Conservation (phyloP, 2,113 vertebrate genomes). For the Salvelinus fontinalis region DNA sequence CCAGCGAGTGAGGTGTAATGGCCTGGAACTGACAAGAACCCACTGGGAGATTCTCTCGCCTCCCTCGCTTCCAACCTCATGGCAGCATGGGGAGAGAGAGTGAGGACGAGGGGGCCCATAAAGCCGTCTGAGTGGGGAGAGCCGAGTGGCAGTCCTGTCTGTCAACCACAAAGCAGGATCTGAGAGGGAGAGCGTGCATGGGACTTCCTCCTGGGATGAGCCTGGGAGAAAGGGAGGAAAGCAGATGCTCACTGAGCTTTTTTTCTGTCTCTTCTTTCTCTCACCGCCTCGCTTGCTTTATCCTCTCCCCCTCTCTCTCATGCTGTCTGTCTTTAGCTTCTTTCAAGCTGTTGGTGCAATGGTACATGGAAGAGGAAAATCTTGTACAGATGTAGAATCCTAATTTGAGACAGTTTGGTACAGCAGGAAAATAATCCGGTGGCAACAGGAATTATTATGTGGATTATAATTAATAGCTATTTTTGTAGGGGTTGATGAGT, state of each 20-base stretch:
- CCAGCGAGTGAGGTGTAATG: conserved; percentile 84
- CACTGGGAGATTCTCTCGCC: conserved; percentile 68
- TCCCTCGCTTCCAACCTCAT: conserved; percentile 47
- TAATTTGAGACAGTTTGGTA: no score
- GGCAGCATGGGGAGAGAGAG: conserved; percentile 48
- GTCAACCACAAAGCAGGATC: conserved; percentile 57
- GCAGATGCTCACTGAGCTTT: conserved; percentile 46
- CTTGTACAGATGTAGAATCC: no score
- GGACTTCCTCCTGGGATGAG: conserved; percentile 61
- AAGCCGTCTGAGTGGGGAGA: conserved; percentile 49
- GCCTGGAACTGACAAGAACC: conserved; percentile 87
- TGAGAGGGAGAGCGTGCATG: conserved; percentile 45
- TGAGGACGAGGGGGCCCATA: neutral
- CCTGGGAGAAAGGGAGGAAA: conserved; percentile 48
- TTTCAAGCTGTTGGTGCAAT: neutral
- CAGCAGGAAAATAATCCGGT: no score
- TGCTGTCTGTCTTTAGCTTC: neutral
- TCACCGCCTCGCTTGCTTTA: conserved; percentile 2
- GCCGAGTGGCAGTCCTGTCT: conserved; percentile 58
- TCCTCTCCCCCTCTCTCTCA: conserved; percentile 15
- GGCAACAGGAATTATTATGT: no score
- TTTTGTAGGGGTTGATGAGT: no score
- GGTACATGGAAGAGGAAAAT: neutral
- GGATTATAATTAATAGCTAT: no score
- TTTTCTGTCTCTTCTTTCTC: conserved; percentile 6